phyloP scores from a whole-genome alignment of 2,888 invertebrate species.

The Caenorhabditis auriculariae region DNA sequence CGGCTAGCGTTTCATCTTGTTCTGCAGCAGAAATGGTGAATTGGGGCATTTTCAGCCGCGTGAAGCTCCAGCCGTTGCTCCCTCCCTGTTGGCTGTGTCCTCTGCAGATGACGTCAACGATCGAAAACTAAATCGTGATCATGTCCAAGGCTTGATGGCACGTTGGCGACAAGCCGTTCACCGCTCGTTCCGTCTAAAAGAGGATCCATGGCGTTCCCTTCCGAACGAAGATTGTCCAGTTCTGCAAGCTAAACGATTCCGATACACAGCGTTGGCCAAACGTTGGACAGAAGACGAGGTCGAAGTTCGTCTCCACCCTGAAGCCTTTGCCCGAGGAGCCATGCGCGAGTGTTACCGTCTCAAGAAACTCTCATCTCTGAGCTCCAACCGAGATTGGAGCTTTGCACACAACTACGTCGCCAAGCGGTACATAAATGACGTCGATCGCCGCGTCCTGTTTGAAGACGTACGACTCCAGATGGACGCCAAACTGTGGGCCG shows the following conservation, averaged over 20 bases:
- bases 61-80: no score
- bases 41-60: no score
- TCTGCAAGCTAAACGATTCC: conserved; percentile 66
- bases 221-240: conserved; percentile 66
- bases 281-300: conserved; percentile 68
- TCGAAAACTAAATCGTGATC: conserved; percentile 5
- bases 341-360: conserved; percentile 70
- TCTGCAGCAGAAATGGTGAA: no score
- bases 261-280: conserved; percentile 68
- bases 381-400: conserved; percentile 66
- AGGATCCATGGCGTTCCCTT: conserved; percentile 68
- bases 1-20: no score
- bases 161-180: conserved; percentile 33
- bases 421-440: conserved; percentile 66
- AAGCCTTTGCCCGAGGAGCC: conserved; percentile 69
- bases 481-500: conserved; percentile 71
- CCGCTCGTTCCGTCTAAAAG: conserved; percentile 40
- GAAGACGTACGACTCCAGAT: conserved; percentile 71
- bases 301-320: conserved; percentile 62
- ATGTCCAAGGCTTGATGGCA: conserved; percentile 23
- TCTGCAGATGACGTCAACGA: no score
- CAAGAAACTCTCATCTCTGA: conserved; percentile 66
- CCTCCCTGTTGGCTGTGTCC: no score
- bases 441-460: conserved; percentile 68
- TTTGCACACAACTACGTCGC: conserved; percentile 70